These are phyloP conservation scores for Drosophila setifemur DNA, from an alignment of 1,140 invertebrate species.

Conservation along the genomic window DNA sequence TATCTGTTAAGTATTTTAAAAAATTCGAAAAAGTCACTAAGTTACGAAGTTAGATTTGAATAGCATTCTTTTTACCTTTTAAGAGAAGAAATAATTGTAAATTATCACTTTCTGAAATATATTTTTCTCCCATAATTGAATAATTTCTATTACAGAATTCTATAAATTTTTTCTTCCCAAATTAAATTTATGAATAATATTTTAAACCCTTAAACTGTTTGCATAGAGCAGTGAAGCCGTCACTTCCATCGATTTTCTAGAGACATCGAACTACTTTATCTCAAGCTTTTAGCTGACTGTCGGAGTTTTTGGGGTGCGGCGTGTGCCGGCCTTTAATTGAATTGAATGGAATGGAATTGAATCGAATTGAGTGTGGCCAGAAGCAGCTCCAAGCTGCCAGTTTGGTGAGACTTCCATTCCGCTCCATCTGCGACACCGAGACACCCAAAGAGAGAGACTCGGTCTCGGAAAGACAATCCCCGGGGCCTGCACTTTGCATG, in stretches of 20 bases:
- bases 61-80: no score
- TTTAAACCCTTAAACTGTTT: not conserved
- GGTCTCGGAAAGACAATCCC: constrained; percentile 26
- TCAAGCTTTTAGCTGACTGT: constrained; percentile 4
- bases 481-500: constrained; percentile 35
- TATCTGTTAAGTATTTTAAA: no score
- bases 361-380: constrained; percentile 58
- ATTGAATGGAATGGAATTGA: constrained; percentile 66
- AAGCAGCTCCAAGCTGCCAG: constrained; percentile 2
- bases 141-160: no score
- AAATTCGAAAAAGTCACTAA: not conserved
- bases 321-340: constrained; percentile 56
- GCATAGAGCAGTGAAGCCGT: constrained; percentile 17
- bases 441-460: not conserved
- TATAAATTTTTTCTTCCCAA: not conserved
- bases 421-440: constrained; percentile 3
- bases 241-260: not conserved
- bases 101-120: no score
- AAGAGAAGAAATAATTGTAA: no score
- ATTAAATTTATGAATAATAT: not conserved
- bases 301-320: constrained; percentile 40
- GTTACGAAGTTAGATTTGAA: no score
- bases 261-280: not conserved
- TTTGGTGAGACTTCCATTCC: constrained; percentile 47
- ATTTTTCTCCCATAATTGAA: no score